A percentile compares a stretch with the other conserved stretches of the same genome.
These are phyloP conservation scores for Pangasius djambal DNA, from an alignment of 2,797 vertebrate species.

Conservation along the genomic window DNA sequence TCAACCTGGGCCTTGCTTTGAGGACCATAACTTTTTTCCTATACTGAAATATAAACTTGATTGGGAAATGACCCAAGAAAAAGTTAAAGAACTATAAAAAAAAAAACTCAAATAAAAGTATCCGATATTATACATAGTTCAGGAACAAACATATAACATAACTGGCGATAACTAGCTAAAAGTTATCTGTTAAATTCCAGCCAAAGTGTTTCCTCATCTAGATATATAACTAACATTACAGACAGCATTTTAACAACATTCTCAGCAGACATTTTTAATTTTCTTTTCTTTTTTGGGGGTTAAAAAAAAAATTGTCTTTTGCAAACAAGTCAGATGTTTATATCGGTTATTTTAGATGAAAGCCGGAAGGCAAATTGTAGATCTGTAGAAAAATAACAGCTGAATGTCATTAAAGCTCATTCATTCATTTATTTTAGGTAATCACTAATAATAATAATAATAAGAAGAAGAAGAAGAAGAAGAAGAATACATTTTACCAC, in stretches of 20 bases:
- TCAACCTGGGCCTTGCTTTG: not conserved
- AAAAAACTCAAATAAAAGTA: not conserved
- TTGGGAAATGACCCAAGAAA: not conserved
- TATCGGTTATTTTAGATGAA: not conserved
- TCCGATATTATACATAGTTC: not conserved
- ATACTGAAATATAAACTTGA: not conserved
- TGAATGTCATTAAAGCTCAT: not conserved
- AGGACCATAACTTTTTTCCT: not conserved
- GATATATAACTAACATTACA: not conserved
- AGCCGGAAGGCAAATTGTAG: not conserved
- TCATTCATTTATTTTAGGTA: not conserved
- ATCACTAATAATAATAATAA: not conserved
- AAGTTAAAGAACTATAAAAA: not conserved
- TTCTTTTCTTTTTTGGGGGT: not conserved
- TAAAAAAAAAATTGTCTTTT: not conserved
- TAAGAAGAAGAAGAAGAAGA: not conserved
- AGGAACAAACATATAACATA: not conserved
- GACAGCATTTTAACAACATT: not conserved
- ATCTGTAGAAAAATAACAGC: not conserved
- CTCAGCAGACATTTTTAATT: not conserved
- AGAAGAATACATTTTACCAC: not conserved
- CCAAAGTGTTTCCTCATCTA: not conserved
- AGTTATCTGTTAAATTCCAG: not conserved
- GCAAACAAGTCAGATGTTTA: too few relatives aligned
- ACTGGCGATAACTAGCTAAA: not conserved